These are phyloP conservation scores for Pelobates fuscus DNA, from an alignment of 2,113 vertebrate species.

Conservation along the genomic window DNA sequence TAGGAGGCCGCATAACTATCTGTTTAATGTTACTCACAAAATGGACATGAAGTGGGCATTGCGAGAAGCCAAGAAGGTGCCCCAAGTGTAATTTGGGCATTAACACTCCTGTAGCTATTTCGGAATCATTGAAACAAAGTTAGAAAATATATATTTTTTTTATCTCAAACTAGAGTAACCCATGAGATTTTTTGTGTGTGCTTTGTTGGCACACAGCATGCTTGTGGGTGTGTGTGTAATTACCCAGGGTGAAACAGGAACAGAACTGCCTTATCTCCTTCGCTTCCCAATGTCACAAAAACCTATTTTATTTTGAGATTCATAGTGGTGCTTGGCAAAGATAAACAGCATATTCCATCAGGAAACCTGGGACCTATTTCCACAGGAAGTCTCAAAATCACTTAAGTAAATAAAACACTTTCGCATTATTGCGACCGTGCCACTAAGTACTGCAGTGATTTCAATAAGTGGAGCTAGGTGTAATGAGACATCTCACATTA, in stretches of 20 bases:
- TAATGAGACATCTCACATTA: slow-evolving; percentile 53
- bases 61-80: no score
- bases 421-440: slow-evolving; percentile 66
- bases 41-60: neutral
- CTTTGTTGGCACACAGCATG: slow-evolving; percentile 68
- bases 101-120: neutral
- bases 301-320: slow-evolving; percentile 97
- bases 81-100: neutral
- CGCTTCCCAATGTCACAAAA: slow-evolving; percentile 81
- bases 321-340: slow-evolving; percentile 96
- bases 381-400: slow-evolving; percentile 97
- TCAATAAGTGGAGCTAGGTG: slow-evolving; percentile 56
- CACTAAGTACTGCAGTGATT: slow-evolving; percentile 58
- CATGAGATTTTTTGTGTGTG: slow-evolving; percentile 58
- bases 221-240: slow-evolving; percentile 75
- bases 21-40: slow-evolving; percentile 7
- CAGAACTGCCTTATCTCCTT: slow-evolving; percentile 85
- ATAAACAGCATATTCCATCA: slow-evolving; percentile 99
- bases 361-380: slow-evolving; percentile 98
- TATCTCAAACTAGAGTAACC: slow-evolving; percentile 37
- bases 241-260: slow-evolving; percentile 86
- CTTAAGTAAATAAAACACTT: slow-evolving; percentile 95
- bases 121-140: neutral
- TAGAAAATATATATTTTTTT: neutral
- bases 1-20: slow-evolving; percentile 21